Percentiles rank a stretch among this genome's conserved stretches.
Conservation (phyloP, 1,140 invertebrate genomes). For the Drosophila bifasciata region DNA sequence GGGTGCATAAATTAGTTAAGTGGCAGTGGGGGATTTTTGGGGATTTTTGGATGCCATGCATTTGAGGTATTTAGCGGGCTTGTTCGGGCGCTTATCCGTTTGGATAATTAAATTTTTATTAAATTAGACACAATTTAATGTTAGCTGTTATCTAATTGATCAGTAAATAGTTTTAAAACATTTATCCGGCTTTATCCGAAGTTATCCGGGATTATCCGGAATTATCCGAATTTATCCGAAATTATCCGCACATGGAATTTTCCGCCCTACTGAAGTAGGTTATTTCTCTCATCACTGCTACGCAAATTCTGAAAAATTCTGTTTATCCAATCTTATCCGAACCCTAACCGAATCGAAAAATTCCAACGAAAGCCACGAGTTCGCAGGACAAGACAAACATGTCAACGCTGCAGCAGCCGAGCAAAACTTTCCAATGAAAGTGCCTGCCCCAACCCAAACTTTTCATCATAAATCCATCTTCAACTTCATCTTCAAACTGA, state of each 20-base stretch:
- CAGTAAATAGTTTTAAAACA: background rate
- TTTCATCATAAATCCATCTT: conserved; percentile 62
- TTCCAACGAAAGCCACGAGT: conserved; percentile 33
- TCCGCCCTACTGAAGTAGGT: too few species aligned
- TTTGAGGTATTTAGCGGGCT: background rate
- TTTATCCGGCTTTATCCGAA: background rate
- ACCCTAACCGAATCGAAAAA: conserved; percentile 22
- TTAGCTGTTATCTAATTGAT: background rate
- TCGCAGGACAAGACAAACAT: conserved; percentile 49
- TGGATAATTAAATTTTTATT: too few species aligned
- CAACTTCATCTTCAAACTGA: conserved; percentile 57
- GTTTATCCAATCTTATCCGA: conserved; percentile 42
- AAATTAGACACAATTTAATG: too few species aligned
- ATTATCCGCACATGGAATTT: too few species aligned
- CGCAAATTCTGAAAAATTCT: conserved; percentile 1
- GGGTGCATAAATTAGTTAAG: conserved; percentile 55
- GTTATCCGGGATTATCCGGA: background rate
- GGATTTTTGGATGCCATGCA: background rate
- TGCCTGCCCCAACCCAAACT: conserved; percentile 39
- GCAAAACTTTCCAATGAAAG: conserved; percentile 70
- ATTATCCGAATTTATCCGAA: too few species aligned
- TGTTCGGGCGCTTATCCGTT: background rate
- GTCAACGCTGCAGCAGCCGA: conserved; percentile 16
- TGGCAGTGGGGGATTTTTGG: conserved; percentile 25
- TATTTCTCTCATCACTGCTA: conserved; percentile 9